phyloP scores from a whole-genome alignment of 2,113 vertebrate genomes.

The Excalfactoria chinensis region DNA sequence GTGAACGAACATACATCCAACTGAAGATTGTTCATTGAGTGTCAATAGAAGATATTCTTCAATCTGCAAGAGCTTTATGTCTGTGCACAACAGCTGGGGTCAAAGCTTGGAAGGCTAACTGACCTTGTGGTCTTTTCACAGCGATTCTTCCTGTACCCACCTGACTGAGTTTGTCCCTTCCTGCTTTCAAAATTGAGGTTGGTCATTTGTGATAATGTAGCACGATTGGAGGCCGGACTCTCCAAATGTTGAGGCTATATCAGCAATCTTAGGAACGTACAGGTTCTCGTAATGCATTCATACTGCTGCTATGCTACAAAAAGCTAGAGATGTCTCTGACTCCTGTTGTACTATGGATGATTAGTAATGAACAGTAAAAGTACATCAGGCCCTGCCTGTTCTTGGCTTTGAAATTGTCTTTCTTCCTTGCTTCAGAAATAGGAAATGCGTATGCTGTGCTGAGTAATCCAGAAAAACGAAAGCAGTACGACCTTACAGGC shows the following conservation, averaged over 20 bases:
- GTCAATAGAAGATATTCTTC: not conserved
- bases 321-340: not conserved
- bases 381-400: not conserved
- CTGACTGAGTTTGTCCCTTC: not conserved
- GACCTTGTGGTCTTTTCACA: not conserved
- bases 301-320: not conserved
- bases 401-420: not conserved
- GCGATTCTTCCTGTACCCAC: not conserved
- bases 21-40: not conserved
- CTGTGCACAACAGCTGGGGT: not conserved
- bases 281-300: rapidly evolving
- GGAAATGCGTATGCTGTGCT: slow-evolving; percentile 96
- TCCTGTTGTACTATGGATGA: not conserved
- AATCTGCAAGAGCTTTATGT: not conserved
- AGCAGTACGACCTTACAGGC: slow-evolving; percentile 93
- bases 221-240: not conserved
- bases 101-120: not conserved
- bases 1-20: not conserved
- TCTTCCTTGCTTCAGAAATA: slow-evolving; percentile 85
- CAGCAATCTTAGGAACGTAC: rapidly evolving
- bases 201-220: not conserved
- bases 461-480: slow-evolving; percentile 93
- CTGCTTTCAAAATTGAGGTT: not conserved
- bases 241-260: not conserved
- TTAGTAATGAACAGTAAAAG: not conserved